A percentile compares a stretch with the other conserved stretches of the same genome.
phyloP scores from a whole-genome alignment of 2,113 vertebrate species.

The Myrmecobius fasciatus region DNA sequence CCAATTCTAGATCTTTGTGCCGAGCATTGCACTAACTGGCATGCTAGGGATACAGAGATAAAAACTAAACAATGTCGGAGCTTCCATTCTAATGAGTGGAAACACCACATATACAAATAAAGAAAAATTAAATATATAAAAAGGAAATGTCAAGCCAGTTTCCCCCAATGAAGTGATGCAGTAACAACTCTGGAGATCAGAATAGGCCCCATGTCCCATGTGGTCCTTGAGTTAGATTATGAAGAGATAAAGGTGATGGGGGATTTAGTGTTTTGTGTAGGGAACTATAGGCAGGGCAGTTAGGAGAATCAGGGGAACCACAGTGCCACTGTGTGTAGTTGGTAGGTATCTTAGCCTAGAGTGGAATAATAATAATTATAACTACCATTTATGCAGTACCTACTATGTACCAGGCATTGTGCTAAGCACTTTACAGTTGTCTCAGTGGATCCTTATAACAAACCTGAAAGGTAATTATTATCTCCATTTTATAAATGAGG shows the following conservation, averaged over 20 bases:
- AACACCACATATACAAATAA: not conserved
- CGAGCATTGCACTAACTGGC: not conserved
- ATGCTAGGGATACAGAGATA: not conserved
- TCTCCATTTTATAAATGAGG: too few species aligned
- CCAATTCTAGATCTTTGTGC: not conserved
- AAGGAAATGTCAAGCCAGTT: not conserved
- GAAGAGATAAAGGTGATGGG: not conserved
- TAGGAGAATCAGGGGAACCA: not conserved
- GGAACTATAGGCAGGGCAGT: not conserved
- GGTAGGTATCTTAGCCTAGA: too few species aligned
- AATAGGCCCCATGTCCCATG: not conserved
- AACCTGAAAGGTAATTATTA: too few species aligned
- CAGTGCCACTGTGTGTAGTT: not conserved
- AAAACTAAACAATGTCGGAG: not conserved
- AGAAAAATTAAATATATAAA: not conserved
- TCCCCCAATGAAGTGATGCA: not conserved
- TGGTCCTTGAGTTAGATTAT: not conserved
- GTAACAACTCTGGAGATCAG: not conserved
- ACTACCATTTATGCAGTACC: too few species aligned
- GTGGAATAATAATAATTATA: too few species aligned
- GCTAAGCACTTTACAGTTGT: too few species aligned
- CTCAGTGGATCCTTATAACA: too few species aligned
- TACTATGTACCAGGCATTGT: too few species aligned
- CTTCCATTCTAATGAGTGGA: not conserved
- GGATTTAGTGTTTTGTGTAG: not conserved